Evolutionary conservation across 2,888 invertebrate genomes (phyloP).

Genomic region (Dilophus febrilis): DNA sequence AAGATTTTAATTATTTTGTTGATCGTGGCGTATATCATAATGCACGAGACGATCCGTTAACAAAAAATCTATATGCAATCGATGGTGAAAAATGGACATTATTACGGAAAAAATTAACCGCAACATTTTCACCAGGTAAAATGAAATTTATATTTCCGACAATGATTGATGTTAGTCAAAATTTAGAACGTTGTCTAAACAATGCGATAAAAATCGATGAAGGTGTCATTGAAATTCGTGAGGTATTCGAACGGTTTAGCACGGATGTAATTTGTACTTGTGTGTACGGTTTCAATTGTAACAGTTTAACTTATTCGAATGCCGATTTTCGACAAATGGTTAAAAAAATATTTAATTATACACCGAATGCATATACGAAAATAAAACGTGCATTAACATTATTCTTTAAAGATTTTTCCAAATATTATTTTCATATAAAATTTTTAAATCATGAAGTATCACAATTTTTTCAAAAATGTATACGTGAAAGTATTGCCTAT

Average conservation of each 20-base stretch:
- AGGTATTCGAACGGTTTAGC: slow-evolving; percentile 19
- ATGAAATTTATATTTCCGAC: slow-evolving; percentile 40
- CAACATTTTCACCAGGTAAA: slow-evolving; percentile 44
- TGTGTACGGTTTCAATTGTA: slow-evolving; percentile 21
- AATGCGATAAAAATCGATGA: slow-evolving; percentile 19
- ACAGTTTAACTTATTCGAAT: slow-evolving; percentile 10
- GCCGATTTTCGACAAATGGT: too few relatives aligned
- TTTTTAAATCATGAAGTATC: slow-evolving; percentile 13
- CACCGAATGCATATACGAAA: slow-evolving; percentile 7
- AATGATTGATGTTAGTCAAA: slow-evolving; percentile 33
- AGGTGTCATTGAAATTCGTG: slow-evolving; percentile 29
- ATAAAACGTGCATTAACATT: slow-evolving; percentile 3
- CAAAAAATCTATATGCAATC: slow-evolving; percentile 26
- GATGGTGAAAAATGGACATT: slow-evolving; percentile 27
- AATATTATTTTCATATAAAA: slow-evolving; percentile 11
- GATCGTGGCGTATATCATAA: slow-evolving; percentile 14
- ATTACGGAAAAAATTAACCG: slow-evolving; percentile 34
- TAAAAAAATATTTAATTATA: too few relatives aligned
- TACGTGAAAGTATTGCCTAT: slow-evolving; percentile 18
- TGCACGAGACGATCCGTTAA: slow-evolving; percentile 25
- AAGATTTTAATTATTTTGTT: slow-evolving; percentile 6
- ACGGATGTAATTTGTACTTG: slow-evolving; percentile 22
- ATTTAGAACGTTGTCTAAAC: slow-evolving; percentile 29
- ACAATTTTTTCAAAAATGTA: slow-evolving; percentile 20
- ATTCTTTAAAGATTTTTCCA: slow-evolving; percentile 10